Evolutionary conservation across 2,888 invertebrate species (phyloP), one percentile per base, ranked within the genome.

Genomic region (Zaprionus obscuricornis): DNA sequence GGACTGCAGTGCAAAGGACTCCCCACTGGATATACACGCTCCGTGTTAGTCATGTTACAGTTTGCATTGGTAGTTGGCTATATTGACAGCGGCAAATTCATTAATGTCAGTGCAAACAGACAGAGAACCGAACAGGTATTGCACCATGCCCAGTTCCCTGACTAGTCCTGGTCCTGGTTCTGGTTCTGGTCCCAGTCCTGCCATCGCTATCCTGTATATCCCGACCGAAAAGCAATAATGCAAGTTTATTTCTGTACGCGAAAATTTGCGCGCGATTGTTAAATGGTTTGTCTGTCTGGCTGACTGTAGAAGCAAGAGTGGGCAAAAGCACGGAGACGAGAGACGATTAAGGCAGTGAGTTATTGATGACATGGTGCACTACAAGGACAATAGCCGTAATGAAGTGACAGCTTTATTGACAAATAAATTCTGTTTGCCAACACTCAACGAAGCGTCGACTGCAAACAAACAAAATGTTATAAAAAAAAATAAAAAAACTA

Each of bases 351-450:
- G 2, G 27, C 56, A 34, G 67, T 78, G 78, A 82, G 78, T 75
- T 78, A 82, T 82, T 46, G 69, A 49, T 65, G 52, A 65, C 39
- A 43, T 50, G 22, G 8, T 22, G 16, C 2, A 13, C 40, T 7
- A 13, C 45, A 33, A 20, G 54, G 45, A 55, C 55, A 56, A 83
- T 69, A 62, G 58, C 63, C 69, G 84, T 82, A 82, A 82, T 84
- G 82, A 82, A 82, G 82, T 81, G 84, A 84, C 84, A 75, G 75
- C 74, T 84, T 82, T 84, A 82, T 82, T 82, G 81, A 78, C 84
- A 84, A 71, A 81, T 81, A 82, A 82, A 82, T 82, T 82, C 66
- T 72, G 76, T 83, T 74, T 76, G 68, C 66, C 74, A 78, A 66
- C 78, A 72, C 77, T 72, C 77, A 81, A 58, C 72, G 63, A 50